phyloP scores from a whole-genome alignment of 2,888 invertebrate genomes.

The Rutpela maculata region DNA sequence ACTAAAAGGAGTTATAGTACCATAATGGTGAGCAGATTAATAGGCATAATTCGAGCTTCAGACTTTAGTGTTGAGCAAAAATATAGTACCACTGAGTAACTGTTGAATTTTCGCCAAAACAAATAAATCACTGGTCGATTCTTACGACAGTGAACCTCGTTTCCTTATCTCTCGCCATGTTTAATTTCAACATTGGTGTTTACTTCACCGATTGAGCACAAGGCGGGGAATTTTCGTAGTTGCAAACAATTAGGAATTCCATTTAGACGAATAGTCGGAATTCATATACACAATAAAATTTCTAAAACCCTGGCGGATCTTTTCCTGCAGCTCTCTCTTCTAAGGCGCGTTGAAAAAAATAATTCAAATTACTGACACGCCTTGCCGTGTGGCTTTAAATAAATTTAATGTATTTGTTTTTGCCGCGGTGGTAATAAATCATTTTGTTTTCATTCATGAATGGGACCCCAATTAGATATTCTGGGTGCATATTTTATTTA shows the following conservation, averaged over 20 bases:
- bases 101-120: too few species aligned
- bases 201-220: background rate
- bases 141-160: too few species aligned
- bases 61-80: too few species aligned
- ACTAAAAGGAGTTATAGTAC: too few species aligned
- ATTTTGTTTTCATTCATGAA: slow-evolving; percentile 37
- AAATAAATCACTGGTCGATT: too few species aligned
- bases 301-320: background rate
- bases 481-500: slow-evolving; percentile 16
- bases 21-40: too few species aligned
- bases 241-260: background rate
- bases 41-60: too few species aligned
- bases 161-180: too few species aligned
- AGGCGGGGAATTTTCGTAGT: background rate
- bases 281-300: background rate
- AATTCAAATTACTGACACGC: background rate
- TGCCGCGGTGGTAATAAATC: slow-evolving; percentile 19
- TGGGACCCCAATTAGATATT: slow-evolving; percentile 25
- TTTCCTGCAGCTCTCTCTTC: background rate
- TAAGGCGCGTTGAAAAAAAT: background rate
- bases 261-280: background rate
- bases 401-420: slow-evolving; percentile 14
- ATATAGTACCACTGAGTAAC: too few species aligned
- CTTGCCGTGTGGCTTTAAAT: background rate
- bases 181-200: too few species aligned